phyloP scores from a whole-genome alignment of 1,140 invertebrate genomes.

The Bombus waltoni region DNA sequence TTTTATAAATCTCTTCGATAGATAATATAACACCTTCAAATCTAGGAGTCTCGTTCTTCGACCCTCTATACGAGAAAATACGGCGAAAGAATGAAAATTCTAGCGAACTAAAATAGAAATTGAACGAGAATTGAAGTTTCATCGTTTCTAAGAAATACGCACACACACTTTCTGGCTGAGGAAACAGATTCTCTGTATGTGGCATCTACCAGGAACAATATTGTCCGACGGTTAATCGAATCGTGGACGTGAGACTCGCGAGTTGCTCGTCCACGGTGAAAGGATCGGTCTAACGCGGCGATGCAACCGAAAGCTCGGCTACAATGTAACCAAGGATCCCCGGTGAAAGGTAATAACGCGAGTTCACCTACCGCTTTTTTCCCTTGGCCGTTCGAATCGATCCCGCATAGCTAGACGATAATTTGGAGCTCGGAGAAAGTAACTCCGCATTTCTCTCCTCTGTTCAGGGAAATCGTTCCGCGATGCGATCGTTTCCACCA shows the following conservation, averaged over 20 bases:
- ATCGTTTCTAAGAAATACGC: not conserved
- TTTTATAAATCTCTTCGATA: not conserved
- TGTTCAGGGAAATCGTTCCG: not conserved
- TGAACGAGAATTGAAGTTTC: not conserved
- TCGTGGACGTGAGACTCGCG: constrained; percentile 5
- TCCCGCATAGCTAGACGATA: not conserved
- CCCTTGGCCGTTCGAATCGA: not conserved
- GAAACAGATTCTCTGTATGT: not conserved
- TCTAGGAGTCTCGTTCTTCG: not conserved
- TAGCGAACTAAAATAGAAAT: not conserved
- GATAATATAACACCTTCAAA: not conserved
- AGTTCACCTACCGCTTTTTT: constrained; percentile 7
- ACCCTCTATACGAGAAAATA: not conserved
- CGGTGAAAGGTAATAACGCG: constrained; percentile 62
- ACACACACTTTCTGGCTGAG: not conserved
- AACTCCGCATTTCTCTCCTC: not conserved
- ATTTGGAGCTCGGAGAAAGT: constrained; percentile 20
- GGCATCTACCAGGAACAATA: not conserved
- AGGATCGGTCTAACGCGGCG: constrained; percentile 48
- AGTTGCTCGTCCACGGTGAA: constrained; percentile 54
- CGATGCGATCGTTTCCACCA: not conserved
- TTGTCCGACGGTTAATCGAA: constrained; percentile 38
- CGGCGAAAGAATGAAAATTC: not conserved
- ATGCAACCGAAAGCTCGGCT: constrained; percentile 45
- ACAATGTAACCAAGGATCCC: constrained; percentile 36